Evolutionary conservation across 2,888 invertebrate genomes (phyloP), one percentile per base, ranked within the genome.

Genomic region (Camptogramma bilineatum): DNA sequence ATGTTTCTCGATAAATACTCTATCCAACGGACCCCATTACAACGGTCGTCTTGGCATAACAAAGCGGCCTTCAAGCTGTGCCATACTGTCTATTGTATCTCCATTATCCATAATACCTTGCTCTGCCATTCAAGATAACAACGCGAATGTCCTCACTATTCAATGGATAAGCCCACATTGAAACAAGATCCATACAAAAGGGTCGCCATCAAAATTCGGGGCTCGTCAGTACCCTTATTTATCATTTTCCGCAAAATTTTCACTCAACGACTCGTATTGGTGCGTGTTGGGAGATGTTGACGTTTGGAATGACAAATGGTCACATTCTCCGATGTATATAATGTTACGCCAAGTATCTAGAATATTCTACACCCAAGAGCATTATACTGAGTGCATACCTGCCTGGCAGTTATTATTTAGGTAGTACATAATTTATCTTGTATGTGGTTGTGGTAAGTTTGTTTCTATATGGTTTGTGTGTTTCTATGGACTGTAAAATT

Each of bases 131-230:
- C 72, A 71, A 69, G 78, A 81, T 81, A 82, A 81, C 79, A 77
- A 71, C 73, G 65, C 72, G 66, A 71, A 74, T 78, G 83, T 81
- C 82, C 81, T 78, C 83, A 86, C 74, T 71, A 69, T 62, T 73
- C 73, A 73, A 75, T 77, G 86, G 88, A 87, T 90, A 88, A 88
- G 84, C 84, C 84, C 82, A 88, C 89, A 90, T 84, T 83, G 91
- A 88, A 91, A 91, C 90, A 87, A 87, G 91, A 91, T 87, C 86
- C 80, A 82, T 84, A 89, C 86, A 89, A 89, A 87, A 86, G 86
- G 88, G 84, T 77, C 78, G 80, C 84, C 87, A 90, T 91, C 91
- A 90, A 88, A 90, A 91, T 91, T 90, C 88, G 85, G 85, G 71
- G 77, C 77, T 81, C 83, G 84, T 86, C 85, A 81, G 74, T 79